A percentile compares a stretch with the other conserved stretches of the same genome.
These are phyloP conservation scores for Bos indicus DNA, from an alignment of 2,113 vertebrate species.

Conservation along the genomic window DNA sequence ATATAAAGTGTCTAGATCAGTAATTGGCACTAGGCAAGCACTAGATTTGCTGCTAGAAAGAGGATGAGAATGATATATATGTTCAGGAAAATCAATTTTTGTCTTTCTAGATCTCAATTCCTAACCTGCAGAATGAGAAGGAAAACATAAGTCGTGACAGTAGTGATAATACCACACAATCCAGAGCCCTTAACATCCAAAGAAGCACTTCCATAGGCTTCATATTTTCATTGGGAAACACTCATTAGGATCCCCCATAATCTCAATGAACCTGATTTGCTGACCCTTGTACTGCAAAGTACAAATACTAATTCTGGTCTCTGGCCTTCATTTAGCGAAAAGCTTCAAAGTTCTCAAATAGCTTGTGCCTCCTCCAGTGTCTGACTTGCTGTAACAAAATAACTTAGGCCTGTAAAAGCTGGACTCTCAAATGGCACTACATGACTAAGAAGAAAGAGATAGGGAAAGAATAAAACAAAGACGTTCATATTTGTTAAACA, in stretches of 20 bases:
- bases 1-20: not conserved
- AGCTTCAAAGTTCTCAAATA: not conserved
- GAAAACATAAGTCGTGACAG: not conserved
- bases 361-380: not conserved
- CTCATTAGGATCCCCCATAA: not conserved
- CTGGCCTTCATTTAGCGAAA: not conserved
- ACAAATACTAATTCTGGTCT: not conserved
- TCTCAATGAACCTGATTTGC: not conserved
- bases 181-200: not conserved
- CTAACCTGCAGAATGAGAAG: not conserved
- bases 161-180: not conserved
- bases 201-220: not conserved
- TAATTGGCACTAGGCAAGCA: not conserved
- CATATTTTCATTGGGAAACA: not conserved
- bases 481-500: not conserved
- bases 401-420: not conserved
- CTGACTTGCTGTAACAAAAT: not conserved
- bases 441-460: not conserved
- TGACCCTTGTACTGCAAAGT: not conserved
- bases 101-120: not conserved
- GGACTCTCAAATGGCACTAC: not conserved
- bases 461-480: not conserved
- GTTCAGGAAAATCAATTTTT: not conserved
- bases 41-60: not conserved
- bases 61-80: not conserved